Evolutionary conservation across 2,797 vertebrate species (phyloP).

Genomic region (Onychomys arenicola): DNA sequence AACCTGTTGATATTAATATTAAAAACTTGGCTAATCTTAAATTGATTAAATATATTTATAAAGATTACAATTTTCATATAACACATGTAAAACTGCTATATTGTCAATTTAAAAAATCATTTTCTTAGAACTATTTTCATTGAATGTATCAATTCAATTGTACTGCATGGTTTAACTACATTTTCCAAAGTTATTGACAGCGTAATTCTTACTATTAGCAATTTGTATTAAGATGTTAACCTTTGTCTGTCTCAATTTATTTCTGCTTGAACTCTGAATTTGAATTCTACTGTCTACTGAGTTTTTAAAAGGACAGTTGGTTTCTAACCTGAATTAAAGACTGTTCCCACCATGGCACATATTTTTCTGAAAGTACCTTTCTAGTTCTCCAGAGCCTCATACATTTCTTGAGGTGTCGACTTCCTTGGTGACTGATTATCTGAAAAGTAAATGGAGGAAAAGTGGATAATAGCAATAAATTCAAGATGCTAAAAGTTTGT

Average conservation of each 20-base stretch:
- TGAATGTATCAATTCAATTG: conserved; percentile 48
- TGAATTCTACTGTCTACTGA: background rate
- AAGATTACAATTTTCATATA: conserved; percentile 65
- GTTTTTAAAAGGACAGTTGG: background rate
- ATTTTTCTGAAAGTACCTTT: conserved; percentile 25
- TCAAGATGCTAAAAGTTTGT: conserved; percentile 23
- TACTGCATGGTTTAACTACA: background rate
- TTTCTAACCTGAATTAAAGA: conserved; percentile 23
- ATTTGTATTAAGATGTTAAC: background rate
- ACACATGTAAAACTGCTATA: conserved; percentile 69
- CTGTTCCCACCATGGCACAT: background rate
- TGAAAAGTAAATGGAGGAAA: conserved; percentile 53
- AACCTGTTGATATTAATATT: background rate
- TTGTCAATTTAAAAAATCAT: conserved; percentile 23
- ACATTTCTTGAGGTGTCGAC: background rate
- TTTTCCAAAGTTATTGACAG: background rate
- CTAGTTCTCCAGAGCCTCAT: background rate
- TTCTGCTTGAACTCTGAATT: background rate
- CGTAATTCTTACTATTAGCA: conserved; percentile 1
- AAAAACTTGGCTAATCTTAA: background rate
- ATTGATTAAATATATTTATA: conserved; percentile 61
- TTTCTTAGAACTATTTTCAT: conserved; percentile 58
- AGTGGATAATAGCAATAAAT: background rate
- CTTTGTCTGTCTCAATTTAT: background rate
- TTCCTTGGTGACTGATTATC: background rate